phyloP scores from a whole-genome alignment of 2,888 invertebrate species.

The Acanthosepion lycidas region DNA sequence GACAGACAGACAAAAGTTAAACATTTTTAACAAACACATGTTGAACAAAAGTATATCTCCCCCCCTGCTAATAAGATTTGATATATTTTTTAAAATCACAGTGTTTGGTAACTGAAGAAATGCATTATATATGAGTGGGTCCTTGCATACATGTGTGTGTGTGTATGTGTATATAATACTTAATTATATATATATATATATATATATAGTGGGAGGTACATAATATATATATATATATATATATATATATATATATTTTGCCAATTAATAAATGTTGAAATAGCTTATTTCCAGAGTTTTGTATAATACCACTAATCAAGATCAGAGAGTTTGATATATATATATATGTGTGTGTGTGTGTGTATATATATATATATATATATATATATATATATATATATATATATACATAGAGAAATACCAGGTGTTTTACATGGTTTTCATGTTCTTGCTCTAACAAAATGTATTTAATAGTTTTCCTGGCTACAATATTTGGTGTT shows the following conservation, averaged over 20 bases:
- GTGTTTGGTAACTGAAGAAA: not conserved
- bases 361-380: constrained; percentile 15
- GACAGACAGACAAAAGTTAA: constrained; percentile 2
- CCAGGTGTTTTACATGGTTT: not conserved
- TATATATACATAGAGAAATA: not conserved
- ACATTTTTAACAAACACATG: not conserved
- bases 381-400: not conserved
- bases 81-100: not conserved
- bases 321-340: not conserved
- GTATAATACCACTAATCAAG: no score
- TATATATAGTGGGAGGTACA: no score
- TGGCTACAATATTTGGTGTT: not conserved
- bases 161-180: not conserved
- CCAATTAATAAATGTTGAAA: no score
- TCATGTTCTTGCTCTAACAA: not conserved
- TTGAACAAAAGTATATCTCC: not conserved
- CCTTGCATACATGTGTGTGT: not conserved
- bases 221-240: no score
- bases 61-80: not conserved
- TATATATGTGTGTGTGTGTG: no score
- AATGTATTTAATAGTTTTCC: not conserved
- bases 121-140: not conserved
- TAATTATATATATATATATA: no score
- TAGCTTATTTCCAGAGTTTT: no score
- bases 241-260: no score